phyloP scores from a whole-genome alignment of 2,797 vertebrate species.

The Crocidura indochinensis region DNA sequence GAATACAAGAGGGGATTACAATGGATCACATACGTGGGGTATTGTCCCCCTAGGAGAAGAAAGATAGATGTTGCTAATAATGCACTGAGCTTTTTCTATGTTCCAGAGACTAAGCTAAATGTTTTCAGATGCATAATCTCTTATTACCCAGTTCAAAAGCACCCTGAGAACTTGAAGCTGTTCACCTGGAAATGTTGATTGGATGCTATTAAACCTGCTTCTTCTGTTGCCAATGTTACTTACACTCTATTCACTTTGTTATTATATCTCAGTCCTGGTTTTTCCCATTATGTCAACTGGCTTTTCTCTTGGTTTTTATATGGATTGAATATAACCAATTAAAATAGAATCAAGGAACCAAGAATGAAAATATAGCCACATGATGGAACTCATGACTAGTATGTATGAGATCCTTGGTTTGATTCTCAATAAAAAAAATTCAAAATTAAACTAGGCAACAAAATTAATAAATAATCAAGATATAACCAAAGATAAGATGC shows the following conservation, averaged over 20 bases:
- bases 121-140: neutral
- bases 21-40: neutral
- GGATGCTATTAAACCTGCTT: neutral
- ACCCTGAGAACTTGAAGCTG: neutral
- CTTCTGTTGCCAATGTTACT: neutral
- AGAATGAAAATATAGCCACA: too few species aligned
- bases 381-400: too few species aligned
- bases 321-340: slow-evolving; percentile 48
- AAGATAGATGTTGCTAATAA: neutral
- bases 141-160: slow-evolving; percentile 8
- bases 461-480: slow-evolving; percentile 44
- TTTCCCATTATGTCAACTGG: slow-evolving; percentile 55
- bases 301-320: slow-evolving; percentile 63
- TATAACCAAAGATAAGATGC: neutral
- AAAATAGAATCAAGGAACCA: slow-evolving; percentile 32
- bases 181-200: neutral
- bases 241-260: neutral
- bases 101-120: neutral
- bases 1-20: neutral
- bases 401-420: too few species aligned
- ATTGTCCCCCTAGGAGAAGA: neutral
- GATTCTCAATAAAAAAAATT: too few species aligned
- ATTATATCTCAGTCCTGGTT: neutral
- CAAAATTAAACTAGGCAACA: too few species aligned
- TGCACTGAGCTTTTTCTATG: neutral